phyloP scores from a whole-genome alignment of 2,113 vertebrate genomes.

The Xiphophorus hellerii region DNA sequence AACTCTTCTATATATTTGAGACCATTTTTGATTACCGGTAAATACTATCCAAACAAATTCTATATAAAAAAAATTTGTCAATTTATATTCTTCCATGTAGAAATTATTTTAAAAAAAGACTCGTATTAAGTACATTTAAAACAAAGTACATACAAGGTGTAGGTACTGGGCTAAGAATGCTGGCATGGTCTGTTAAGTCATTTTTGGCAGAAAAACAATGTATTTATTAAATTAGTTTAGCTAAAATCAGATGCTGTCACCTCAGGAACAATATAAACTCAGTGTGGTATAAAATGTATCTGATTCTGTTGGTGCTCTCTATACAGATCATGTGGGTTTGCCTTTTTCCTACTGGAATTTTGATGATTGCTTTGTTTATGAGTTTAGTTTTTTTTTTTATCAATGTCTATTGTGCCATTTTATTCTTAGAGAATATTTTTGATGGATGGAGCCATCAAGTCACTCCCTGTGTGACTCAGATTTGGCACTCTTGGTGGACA shows the following conservation, averaged over 20 bases:
- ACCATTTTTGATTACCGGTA: not conserved
- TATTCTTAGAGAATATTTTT: constrained; percentile 40
- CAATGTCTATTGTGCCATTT: constrained; percentile 44
- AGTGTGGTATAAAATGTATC: constrained; percentile 75
- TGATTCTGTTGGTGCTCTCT: constrained; percentile 74
- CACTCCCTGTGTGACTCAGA: constrained; percentile 6
- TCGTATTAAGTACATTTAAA: not conserved
- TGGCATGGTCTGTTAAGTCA: constrained; percentile 34
- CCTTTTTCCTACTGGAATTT: constrained; percentile 80
- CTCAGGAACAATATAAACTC: constrained; percentile 72
- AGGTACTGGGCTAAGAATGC: constrained; percentile 15
- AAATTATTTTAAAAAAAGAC: not conserved
- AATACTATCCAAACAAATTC: not conserved
- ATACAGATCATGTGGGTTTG: constrained; percentile 82
- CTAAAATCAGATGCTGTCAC: constrained; percentile 78
- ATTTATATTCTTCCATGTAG: not conserved
- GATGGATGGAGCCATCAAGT: constrained; percentile 33
- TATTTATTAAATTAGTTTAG: constrained; percentile 21
- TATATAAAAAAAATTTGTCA: not conserved
- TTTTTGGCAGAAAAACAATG: not conserved
- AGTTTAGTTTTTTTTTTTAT: constrained; percentile 44
- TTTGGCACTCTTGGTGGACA: constrained; percentile 60
- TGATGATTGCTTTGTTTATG: constrained; percentile 76
- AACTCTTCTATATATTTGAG: not conserved
- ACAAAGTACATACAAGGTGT: constrained; percentile 12